Base-by-base conservation (phyloP, 2,113 vertebrate genomes). In the Tyto alba region DNA sequence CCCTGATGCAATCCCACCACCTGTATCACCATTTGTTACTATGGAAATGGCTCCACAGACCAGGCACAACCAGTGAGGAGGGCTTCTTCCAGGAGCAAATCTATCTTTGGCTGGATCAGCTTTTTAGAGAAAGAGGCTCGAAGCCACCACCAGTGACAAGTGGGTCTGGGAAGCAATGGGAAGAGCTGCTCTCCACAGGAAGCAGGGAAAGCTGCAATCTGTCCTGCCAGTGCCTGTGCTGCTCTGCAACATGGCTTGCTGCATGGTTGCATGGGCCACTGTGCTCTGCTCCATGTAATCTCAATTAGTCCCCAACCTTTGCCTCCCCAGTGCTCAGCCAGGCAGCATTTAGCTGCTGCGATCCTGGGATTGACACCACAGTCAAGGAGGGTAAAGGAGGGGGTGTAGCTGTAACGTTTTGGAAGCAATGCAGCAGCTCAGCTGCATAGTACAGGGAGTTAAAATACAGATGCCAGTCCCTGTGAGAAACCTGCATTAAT, bases 241-340 rank as follows among this genome's bases (percentile, higher is more conserved):
- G 41, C 53, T 53, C 40, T 80, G 25, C 1, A 7, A 40, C 64
- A 62, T 0, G 1, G 30, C 40, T 62, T 80, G n/a, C 75, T 73
- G 62, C 27, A 10, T 1, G 11, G 26, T 1, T 36, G 41, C 0
- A 0, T 25, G 36, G 40, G 41, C 40, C 68, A 40, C 0, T 0
- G 29, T 59, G 50, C 43, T 72, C 40, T 89, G 50, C 48, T 85
- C 30, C 18, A 6, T 25, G 30, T 36, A 32, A 64, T 72, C 40
- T 62, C 43, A 38, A 45, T 34, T 57, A 36, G 48, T 14, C 11
- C 29, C n/a, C 23, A 55, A 9, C 23, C 13, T 90, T 11, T 90
- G 48, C 53, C 26, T 71, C 9, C 23, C 11, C n/a, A 64, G 30
- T 0, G 2, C 71, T 93, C 47, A 85, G 85, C 26, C 43, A 72